Base-by-base conservation (phyloP, 92 coral and sea anemone species). In the Meandrina meandrites region DNA sequence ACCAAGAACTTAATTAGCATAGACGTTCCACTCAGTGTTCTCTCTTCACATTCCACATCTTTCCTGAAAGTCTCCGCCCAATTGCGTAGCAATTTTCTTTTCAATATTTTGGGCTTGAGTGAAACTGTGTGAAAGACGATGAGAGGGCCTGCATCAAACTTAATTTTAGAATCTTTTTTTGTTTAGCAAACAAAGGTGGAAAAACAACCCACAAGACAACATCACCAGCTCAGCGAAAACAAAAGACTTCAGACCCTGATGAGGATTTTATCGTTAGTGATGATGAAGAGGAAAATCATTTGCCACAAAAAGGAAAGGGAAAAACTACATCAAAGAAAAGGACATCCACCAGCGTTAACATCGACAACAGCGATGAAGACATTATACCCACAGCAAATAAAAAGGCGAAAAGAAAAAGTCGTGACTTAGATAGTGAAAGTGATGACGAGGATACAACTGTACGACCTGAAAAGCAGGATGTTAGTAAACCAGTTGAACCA, bases 331-430 rank as follows among this genome's bases (percentile, higher is more conserved):
- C 79, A 45, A 34, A 74, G 67, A 90, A 86, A 81, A 82, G 91
- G 89, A 57, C 74, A 36, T 84, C 87, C 22, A 45, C 71, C 5
- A 64, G n/a, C n/a, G n/a, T n/a, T n/a, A n/a, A 36, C 70, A 56
- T n/a, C 10, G 54, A 83, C 30, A 86, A 77, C 62, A 91, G 91
- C 40, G 93, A 91, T 28, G 87, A 89, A 66, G 91, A 93, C 6
- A n/a, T 87, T 24, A 80, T 58, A 35, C 88, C 87, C 24, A 73
- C 67, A 3, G 86, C 56, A 48, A 50, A 28, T 5, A 73, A 84
- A 34, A 84, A 89, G 78, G 24, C 77, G 72, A 70, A 82, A 86
- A 76, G 45, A 94, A 89, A 78, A 82, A 92, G 36, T 11, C 86
- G 86, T 78, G 86, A 81, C 51, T 62, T 90, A 73, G 50, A 21